Conservation (phyloP, 1,140 invertebrate species). For the Meloidogyne floridensis region DNA sequence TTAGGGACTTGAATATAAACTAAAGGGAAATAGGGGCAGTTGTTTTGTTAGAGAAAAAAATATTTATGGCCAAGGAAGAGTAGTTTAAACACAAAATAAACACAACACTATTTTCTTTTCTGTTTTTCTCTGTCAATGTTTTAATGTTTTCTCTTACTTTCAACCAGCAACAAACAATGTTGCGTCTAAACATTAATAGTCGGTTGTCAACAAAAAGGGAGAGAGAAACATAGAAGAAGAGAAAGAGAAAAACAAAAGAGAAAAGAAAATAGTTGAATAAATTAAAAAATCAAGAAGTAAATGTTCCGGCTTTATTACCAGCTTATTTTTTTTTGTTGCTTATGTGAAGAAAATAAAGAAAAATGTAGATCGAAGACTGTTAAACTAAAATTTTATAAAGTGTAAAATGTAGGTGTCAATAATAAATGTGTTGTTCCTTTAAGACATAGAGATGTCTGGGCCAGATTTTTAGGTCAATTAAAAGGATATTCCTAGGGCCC, state of each 20-base stretch:
- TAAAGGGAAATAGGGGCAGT: background rate
- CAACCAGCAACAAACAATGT: background rate
- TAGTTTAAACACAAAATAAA: no score
- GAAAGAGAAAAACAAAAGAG: background rate
- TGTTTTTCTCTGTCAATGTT: background rate
- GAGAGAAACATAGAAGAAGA: background rate
- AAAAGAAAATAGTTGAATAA: background rate
- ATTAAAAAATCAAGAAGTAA: background rate
- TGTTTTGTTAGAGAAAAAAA: background rate
- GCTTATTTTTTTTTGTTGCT: background rate
- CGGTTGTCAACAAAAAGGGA: background rate
- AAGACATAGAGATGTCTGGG: no score
- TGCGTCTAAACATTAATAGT: background rate
- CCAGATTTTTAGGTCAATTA: no score
- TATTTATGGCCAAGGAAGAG: background rate
- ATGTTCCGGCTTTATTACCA: slow-evolving; percentile 1
- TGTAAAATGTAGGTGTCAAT: no score
- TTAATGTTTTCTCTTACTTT: background rate
- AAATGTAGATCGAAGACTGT: background rate
- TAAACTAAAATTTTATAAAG: background rate
- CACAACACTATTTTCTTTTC: background rate
- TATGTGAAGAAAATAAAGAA: background rate
- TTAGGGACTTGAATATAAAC: background rate
- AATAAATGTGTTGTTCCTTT: no score
- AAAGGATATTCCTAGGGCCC: no score